phyloP scores from a whole-genome alignment of 2,797 vertebrate genomes.

The Aythya fuligula region DNA sequence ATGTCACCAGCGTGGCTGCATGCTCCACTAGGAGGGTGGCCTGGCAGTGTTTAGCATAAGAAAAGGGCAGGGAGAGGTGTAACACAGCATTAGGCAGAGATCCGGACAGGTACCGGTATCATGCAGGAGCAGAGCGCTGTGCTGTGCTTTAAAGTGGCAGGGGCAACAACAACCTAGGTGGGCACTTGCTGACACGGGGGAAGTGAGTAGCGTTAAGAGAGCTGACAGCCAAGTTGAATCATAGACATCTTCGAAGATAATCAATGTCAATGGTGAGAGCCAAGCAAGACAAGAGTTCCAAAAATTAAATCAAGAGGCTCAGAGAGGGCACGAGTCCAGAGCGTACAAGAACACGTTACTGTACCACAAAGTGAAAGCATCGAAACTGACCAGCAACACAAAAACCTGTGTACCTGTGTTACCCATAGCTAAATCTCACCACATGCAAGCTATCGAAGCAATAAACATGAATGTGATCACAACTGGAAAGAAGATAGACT shows the following conservation, averaged over 20 bases:
- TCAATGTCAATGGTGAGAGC: background rate
- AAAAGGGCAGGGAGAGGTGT: background rate
- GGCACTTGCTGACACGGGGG: background rate
- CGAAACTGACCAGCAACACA: background rate
- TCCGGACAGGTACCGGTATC: background rate
- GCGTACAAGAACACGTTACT: background rate
- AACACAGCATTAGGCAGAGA: background rate
- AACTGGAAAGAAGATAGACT: background rate
- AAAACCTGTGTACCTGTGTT: background rate
- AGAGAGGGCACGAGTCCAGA: background rate
- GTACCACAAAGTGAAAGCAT: background rate
- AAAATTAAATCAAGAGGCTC: slow-evolving; percentile 32
- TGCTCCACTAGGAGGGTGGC: background rate
- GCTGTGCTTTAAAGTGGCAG: background rate
- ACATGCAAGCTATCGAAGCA: background rate
- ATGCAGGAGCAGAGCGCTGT: background rate
- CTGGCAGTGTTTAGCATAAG: background rate
- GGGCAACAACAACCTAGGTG: background rate
- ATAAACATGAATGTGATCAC: background rate
- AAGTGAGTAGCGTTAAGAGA: background rate
- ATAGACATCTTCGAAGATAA: background rate
- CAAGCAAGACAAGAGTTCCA: background rate
- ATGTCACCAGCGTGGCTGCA: fast-evolving
- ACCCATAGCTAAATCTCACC: background rate
- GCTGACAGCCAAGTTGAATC: background rate